Conservation (phyloP, 2,113 vertebrate genomes). For the Parus major region DNA sequence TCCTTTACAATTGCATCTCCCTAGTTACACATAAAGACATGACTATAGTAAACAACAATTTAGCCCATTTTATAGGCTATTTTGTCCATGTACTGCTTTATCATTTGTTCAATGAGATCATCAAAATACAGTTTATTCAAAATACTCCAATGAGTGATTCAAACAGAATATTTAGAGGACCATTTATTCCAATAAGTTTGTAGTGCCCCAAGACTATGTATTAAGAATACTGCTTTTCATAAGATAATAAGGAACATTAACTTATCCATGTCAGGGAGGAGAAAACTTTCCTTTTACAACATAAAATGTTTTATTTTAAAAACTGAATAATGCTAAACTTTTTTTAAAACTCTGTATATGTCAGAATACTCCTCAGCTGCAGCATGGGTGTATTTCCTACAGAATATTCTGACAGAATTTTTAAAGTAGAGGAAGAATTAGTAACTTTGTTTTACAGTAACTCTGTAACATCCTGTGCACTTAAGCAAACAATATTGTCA, state of each 20-base stretch:
- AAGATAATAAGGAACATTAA: background rate
- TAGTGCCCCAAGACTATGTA: background rate
- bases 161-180: background rate
- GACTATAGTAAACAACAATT: background rate
- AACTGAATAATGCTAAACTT: background rate
- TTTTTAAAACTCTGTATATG: background rate
- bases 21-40: background rate
- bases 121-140: background rate
- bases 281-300: constrained; percentile 15
- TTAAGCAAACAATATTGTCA: background rate
- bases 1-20: background rate
- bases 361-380: background rate
- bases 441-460: background rate
- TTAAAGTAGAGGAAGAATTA: background rate
- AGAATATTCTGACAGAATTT: background rate
- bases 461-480: background rate
- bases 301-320: constrained; percentile 37
- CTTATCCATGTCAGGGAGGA: background rate
- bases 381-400: background rate
- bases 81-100: background rate
- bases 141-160: background rate
- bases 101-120: background rate
- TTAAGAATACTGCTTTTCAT: background rate
- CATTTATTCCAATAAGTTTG: background rate
- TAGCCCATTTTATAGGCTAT: background rate